Evolutionary conservation across 2,797 vertebrate species (phyloP).

Genomic region (Poliocrania exsul): DNA sequence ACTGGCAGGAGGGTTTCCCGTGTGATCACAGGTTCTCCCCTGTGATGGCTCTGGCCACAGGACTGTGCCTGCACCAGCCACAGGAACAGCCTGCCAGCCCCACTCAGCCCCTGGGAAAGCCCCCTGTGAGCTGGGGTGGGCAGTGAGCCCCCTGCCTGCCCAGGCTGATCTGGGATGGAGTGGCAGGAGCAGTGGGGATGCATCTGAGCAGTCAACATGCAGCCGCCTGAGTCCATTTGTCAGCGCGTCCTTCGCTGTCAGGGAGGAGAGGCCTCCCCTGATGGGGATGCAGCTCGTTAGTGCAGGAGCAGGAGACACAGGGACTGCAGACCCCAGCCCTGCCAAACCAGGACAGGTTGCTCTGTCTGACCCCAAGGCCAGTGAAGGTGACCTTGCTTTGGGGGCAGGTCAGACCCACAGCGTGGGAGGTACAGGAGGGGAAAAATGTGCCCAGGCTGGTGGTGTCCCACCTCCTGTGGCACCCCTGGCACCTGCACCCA

Average conservation of each 20-base stretch:
- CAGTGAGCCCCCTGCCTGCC: background rate
- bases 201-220: background rate
- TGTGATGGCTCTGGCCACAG: accelerated
- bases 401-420: accelerated
- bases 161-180: background rate
- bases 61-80: background rate
- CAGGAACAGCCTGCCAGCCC: background rate
- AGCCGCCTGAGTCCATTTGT: background rate
- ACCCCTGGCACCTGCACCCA: background rate
- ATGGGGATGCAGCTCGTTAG: slow-evolving; percentile 33
- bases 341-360: accelerated
- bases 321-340: accelerated
- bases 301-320: accelerated
- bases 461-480: background rate
- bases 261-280: slow-evolving; percentile 44
- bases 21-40: accelerated
- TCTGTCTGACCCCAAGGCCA: accelerated
- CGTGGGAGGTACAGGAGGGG: accelerated
- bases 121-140: accelerated
- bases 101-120: background rate
- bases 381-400: background rate
- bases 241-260: slow-evolving; percentile 55
- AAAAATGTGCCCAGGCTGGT: background rate
- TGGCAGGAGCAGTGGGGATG: background rate
- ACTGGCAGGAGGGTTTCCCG: background rate